These are phyloP conservation scores for Zaprionus nigranus DNA, from an alignment of 1,140 invertebrate species.

Conservation along the genomic window DNA sequence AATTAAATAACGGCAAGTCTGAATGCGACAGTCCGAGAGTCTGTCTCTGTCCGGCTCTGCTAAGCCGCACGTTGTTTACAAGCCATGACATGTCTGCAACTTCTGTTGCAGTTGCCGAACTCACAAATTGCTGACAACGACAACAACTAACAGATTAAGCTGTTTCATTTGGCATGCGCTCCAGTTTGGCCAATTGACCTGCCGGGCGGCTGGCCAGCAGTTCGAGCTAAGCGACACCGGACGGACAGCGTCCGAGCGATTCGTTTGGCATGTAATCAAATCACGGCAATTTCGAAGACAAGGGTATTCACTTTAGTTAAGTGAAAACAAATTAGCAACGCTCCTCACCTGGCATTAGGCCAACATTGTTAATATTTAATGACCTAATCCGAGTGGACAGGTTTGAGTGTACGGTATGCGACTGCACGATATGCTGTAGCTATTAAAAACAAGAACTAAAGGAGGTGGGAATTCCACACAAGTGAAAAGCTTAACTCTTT, in stretches of 20 bases:
- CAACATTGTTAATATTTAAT: slow-evolving; percentile 14
- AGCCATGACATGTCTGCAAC: slow-evolving; percentile 66
- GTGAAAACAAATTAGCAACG: slow-evolving; percentile 5
- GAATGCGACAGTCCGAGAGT: not conserved
- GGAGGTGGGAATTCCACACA: no score
- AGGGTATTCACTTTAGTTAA: slow-evolving; percentile 4
- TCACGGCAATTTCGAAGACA: slow-evolving; percentile 32
- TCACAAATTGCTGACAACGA: slow-evolving; percentile 62
- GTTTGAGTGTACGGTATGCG: not conserved
- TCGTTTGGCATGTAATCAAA: slow-evolving; percentile 27
- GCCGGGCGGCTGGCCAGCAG: slow-evolving; percentile 39
- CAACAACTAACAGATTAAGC: slow-evolving; percentile 62
- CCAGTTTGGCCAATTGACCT: slow-evolving; percentile 43
- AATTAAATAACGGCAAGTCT: slow-evolving; percentile 2
- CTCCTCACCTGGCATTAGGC: slow-evolving; percentile 1
- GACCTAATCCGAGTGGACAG: not conserved
- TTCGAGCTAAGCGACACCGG: slow-evolving; percentile 16
- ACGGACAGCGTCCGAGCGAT: slow-evolving; percentile 16
- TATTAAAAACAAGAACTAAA: not conserved
- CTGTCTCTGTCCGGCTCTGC: slow-evolving; percentile 36
- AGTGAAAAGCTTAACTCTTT: no score
- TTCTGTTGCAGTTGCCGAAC: slow-evolving; percentile 37
- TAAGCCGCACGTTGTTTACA: slow-evolving; percentile 57
- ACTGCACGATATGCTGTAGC: not conserved
- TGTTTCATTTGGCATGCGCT: slow-evolving; percentile 67